Conservation (phyloP, 2,888 invertebrate genomes). For the Sialis lutaria region DNA sequence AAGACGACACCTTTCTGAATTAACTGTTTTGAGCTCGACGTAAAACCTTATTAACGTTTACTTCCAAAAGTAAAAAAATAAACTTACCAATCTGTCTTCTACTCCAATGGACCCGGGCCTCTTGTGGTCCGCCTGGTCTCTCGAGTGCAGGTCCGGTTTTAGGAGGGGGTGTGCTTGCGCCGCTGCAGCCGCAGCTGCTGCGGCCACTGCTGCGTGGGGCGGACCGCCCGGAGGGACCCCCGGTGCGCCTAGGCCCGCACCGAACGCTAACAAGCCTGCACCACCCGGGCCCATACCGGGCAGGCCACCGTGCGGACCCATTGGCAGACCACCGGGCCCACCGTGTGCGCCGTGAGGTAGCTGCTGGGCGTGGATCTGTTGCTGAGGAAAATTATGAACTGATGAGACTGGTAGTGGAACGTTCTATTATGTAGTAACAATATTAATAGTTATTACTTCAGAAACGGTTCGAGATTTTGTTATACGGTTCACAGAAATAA, state of each 20-base stretch:
- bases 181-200: slow-evolving; percentile 13
- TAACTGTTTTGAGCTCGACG: no score
- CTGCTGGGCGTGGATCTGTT: slow-evolving; percentile 27
- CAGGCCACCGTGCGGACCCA: slow-evolving; percentile 25
- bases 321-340: slow-evolving; percentile 18
- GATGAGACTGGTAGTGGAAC: no score
- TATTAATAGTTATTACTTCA: no score
- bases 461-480: no score
- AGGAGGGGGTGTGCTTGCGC: slow-evolving; percentile 19
- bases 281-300: slow-evolving; percentile 21
- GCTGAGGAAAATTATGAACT: slow-evolving; percentile 14
- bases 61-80: no score
- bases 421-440: no score
- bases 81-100: slow-evolving; percentile 28
- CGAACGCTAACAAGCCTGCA: slow-evolving; percentile 19
- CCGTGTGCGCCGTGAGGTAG: slow-evolving; percentile 25
- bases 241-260: slow-evolving; percentile 16
- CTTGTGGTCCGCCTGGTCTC: slow-evolving; percentile 13
- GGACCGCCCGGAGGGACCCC: slow-evolving; percentile 18
- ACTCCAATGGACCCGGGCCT: slow-evolving; percentile 22
- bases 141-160: slow-evolving; percentile 21
- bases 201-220: slow-evolving; percentile 17
- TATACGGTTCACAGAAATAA: no score
- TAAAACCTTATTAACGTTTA: no score
- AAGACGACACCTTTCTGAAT: no score